Conservation (phyloP, 2,797 vertebrate species). For the Sebastes melanostomus region DNA sequence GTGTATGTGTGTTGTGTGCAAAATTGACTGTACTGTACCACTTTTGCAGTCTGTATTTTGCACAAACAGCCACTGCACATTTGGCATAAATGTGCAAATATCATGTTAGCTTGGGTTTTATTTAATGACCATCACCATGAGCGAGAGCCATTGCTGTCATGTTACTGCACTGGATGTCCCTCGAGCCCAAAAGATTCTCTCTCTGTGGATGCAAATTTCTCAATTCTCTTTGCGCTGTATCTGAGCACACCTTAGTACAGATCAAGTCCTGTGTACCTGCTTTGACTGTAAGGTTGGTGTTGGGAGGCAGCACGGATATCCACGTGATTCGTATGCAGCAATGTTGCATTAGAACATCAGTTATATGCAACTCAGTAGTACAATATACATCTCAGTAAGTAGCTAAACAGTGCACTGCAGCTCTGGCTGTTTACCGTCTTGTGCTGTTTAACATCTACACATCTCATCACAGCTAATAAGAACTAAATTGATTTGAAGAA, state of each 20-base stretch:
- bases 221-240: constrained; percentile 58
- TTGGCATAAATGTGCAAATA: not conserved
- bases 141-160: not conserved
- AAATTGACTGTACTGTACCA: not conserved
- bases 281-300: constrained; percentile 83
- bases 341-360: constrained; percentile 40
- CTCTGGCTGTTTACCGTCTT: not conserved
- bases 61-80: not conserved
- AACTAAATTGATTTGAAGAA: not conserved
- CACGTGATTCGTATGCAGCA: constrained; percentile 40
- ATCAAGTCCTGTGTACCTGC: constrained; percentile 75
- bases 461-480: not conserved
- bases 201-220: constrained; percentile 10
- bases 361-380: constrained; percentile 24
- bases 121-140: not conserved
- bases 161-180: not conserved
- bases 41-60: not conserved
- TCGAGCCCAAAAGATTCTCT: not conserved
- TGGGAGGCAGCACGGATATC: constrained; percentile 44
- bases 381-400: not conserved
- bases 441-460: not conserved
- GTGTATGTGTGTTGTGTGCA: not conserved
- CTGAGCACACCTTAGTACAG: constrained; percentile 63
- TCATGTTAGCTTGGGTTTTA: not conserved
- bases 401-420: not conserved